phyloP scores from a whole-genome alignment of 2,113 vertebrate species.

The Callocephalon fimbriatum region DNA sequence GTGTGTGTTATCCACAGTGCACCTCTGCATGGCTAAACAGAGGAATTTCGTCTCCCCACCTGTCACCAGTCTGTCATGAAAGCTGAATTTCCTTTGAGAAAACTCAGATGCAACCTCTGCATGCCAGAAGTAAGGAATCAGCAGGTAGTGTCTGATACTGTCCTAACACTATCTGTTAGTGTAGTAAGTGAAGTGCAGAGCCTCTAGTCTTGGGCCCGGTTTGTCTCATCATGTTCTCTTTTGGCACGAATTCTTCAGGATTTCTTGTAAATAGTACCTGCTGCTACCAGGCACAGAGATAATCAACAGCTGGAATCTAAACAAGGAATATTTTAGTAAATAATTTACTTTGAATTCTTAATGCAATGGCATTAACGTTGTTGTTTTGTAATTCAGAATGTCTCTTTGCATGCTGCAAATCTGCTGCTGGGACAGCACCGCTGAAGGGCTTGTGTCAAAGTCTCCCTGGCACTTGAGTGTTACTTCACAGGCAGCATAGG shows the following conservation, averaged over 20 bases:
- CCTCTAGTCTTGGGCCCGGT: background rate
- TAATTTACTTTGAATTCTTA: slow-evolving; percentile 49
- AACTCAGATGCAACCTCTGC: background rate
- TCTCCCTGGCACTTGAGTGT: background rate
- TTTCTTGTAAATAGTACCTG: slow-evolving; percentile 56
- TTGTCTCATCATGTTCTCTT: background rate
- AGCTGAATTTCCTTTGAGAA: background rate
- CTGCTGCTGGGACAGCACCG: background rate
- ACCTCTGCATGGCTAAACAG: background rate
- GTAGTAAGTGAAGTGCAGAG: background rate
- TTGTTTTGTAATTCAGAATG: background rate
- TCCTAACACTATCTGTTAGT: background rate
- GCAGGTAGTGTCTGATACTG: background rate
- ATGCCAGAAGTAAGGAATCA: background rate
- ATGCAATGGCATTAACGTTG: slow-evolving; percentile 11
- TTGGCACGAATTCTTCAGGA: background rate
- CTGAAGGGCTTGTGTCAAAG: background rate
- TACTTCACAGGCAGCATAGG: background rate
- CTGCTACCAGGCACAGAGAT: background rate
- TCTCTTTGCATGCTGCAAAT: slow-evolving; percentile 19
- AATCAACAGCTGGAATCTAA: background rate
- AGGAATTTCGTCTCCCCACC: background rate
- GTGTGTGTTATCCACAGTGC: background rate
- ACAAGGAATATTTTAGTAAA: slow-evolving; percentile 25
- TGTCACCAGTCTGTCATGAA: background rate